Evolutionary conservation across 2,113 vertebrate species (phyloP), one percentile per base, ranked within the genome.

Genomic region (Macquaria australasica): DNA sequence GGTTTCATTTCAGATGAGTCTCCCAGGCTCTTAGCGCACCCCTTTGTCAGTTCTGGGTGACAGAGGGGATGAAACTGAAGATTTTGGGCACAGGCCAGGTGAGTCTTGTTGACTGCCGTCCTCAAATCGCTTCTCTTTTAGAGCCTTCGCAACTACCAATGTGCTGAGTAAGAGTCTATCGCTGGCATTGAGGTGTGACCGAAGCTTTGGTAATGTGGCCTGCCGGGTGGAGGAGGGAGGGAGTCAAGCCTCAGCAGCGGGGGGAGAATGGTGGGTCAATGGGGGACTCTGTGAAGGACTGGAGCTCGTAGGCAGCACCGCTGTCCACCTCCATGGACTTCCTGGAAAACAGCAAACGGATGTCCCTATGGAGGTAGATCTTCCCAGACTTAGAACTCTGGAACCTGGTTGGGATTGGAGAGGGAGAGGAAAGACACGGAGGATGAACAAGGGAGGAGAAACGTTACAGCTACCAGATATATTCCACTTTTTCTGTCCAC

Each of bases 321-420:
- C 98, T 99, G 91, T 99, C 98, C 89, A 99, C 98, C 97, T 99
- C 98, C 98, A 99, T 99, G 88, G 98, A 99, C 96, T 99, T 99
- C 89, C 98, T 97, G 90, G 98, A 99, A 94, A 99, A 99, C 56
- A 99, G 96, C 93, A 99, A 97, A 85, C 98, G 96, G 89, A 99
- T 97, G 93, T 99, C 98, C 96, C 97, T 96, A 88, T 99, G 98
- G 97, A 99, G 98, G 98, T 99, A 99, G 97, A 99, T 97, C 97
- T 99, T 99, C 94, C 98, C 98, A 97, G 98, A 99, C 96, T 98
- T 99, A 28, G 98, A 99, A 95, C 98, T 99, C 97, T 99, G 98
- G 96, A 99, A 99, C 98, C 98, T 99, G 91, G 72, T 50, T 0
- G 77, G 81, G 11, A 70, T n/a, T 25, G 8, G n/a, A 60, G 51